Conservation (phyloP, 2,113 vertebrate species). For the Silurus glanis region DNA sequence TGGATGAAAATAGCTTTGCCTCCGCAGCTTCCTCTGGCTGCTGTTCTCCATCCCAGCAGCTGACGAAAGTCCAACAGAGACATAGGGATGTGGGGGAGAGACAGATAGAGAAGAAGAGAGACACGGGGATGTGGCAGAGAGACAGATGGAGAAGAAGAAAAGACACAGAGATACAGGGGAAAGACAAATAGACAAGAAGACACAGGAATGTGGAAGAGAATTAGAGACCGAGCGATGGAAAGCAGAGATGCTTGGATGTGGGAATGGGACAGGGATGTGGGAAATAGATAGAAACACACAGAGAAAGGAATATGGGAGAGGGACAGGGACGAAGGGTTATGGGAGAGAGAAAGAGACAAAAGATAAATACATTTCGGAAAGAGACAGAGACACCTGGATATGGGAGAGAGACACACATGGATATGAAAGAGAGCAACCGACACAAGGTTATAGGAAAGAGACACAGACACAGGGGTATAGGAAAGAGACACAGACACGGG, state of each 20-base stretch:
- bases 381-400: not conserved
- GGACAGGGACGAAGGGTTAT: not conserved
- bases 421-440: not conserved
- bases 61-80: constrained; percentile 1
- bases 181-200: not conserved
- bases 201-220: not conserved
- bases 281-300: not conserved
- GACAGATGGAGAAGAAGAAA: not conserved
- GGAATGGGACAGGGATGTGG: not conserved
- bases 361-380: not conserved
- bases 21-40: constrained; percentile 26
- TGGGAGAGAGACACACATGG: not conserved
- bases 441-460: too few relatives aligned
- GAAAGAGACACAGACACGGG: not conserved
- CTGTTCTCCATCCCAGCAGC: constrained; percentile 17
- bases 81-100: not conserved
- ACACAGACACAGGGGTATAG: not conserved
- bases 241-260: too few relatives aligned
- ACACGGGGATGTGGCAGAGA: not conserved
- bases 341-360: not conserved
- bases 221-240: too few relatives aligned
- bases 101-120: not conserved
- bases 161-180: not conserved
- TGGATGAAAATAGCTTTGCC: constrained; percentile 45
- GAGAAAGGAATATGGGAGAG: not conserved